Conservation (phyloP, 92 coral and sea anemone genomes). For the Palythoa grandiflora region DNA sequence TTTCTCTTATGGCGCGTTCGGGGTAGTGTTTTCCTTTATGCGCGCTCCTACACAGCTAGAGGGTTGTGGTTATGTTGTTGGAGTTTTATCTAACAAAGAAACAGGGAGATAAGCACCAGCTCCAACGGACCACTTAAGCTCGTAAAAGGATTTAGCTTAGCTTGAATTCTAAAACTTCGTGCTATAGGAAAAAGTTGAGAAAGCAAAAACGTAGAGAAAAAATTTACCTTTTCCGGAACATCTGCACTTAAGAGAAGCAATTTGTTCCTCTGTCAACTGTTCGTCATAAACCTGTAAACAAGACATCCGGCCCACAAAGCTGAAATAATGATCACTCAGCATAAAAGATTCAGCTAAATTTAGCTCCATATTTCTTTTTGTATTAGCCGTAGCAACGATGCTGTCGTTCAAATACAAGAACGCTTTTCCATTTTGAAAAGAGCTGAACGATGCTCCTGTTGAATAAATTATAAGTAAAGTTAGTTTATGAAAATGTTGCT, state of each 20-base stretch:
- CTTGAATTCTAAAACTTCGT: too few relatives aligned
- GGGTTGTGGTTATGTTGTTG: too few relatives aligned
- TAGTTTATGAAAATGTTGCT: background rate
- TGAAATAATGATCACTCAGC: background rate
- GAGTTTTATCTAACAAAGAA: too few relatives aligned
- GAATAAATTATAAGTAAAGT: background rate
- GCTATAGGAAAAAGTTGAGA: too few relatives aligned
- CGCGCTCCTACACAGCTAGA: too few relatives aligned
- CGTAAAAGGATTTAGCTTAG: too few relatives aligned
- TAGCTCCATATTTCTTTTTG: background rate
- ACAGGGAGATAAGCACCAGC: too few relatives aligned
- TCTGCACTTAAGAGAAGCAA: slow-evolving; percentile 13
- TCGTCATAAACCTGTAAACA: slow-evolving; percentile 24
- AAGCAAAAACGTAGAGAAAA: slow-evolving; percentile 1
- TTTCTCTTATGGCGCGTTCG: background rate
- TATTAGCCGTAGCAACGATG: background rate
- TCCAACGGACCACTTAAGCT: too few relatives aligned
- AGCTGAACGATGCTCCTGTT: slow-evolving; percentile 32
- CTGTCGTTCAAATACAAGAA: slow-evolving; percentile 6
- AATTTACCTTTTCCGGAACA: slow-evolving; percentile 26
- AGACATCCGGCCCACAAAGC: slow-evolving; percentile 20
- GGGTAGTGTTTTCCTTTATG: too few relatives aligned
- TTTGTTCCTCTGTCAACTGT: background rate
- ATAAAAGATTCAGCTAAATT: background rate
- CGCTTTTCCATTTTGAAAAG: background rate